Evolutionary conservation across 2,888 invertebrate genomes (phyloP), one percentile per base, ranked within the genome.

Genomic region (Diloba caeruleocephala): DNA sequence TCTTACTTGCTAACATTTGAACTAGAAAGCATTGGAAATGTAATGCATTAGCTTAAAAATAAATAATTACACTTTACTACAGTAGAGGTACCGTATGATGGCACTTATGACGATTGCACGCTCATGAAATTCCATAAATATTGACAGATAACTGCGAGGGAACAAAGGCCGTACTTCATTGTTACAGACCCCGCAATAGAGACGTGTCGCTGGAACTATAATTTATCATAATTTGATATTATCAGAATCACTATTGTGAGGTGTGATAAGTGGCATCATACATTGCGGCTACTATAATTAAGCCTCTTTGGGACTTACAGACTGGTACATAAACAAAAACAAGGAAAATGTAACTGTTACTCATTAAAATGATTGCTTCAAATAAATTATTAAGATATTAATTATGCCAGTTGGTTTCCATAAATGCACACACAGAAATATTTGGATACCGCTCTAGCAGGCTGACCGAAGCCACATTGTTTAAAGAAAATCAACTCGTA

Each of bases 1-100:
- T 43, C 78, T 79, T 78, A 79, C 13, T 55, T 54, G 45, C 72
- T 82, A 81, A 70, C 66, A 75, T 81, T 87, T 85, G 82, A 83
- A 85, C 81, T 85, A 82, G 77, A 80, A 85, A 88, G 87, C 87
- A 84, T 85, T 87, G 89, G 87, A 88, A 89, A 85, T 81, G 79
- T 82, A 79, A 77, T 67, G 78, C 83, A 79, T 79, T 70, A 66
- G 54, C 67, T 70, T 69, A 70, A 48, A 59, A 61, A 61, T 66
- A 64, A 65, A 63, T 75, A 78, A 66, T 64, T 75, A 75, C 64
- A 74, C 37, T 65, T 61, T 55, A 43, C 48, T 63, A n/a, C n/a
- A n/a, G n/a, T n/a, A n/a, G n/a, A n/a, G n/a, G n/a, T n/a, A n/a
- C n/a, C n/a, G n/a, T n/a, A n/a, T n/a, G n/a, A n/a, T n/a, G n/a